Base-by-base conservation (phyloP, 2,888 invertebrate species). In the Drosophila phalerata region DNA sequence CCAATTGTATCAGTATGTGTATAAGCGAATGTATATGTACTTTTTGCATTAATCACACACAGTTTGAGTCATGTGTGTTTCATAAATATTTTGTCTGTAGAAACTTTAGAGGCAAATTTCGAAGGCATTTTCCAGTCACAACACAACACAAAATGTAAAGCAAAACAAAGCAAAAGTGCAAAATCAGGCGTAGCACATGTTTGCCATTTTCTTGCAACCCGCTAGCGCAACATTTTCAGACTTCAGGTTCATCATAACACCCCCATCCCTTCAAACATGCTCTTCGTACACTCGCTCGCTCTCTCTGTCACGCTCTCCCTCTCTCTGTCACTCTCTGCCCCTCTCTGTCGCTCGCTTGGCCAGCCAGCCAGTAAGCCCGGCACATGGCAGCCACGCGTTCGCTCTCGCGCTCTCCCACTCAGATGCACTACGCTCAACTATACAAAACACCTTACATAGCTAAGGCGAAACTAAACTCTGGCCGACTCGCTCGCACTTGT, bases 401-500 rank as follows among this genome's bases (percentile, higher is more conserved):
- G 78, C 84, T 86, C 84, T 86, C 86, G 68, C 86, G 81, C 84
- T 86, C 81, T 84, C 84, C 86, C 84, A 77, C 84, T 84, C 84
- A 79, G 81, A 81, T 84, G 81, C 81, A 84, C 73, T 86, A 73
- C 77, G 73, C 85, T 79, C 86, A 81, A 79, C 85, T 84, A 85
- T 71, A 85, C 87, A 85, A 85, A 69, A 69, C 81, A 76, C 73
- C 81, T 77, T 75, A 85, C 85, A 85, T 87, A 87, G 71, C 81
- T 87, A 87, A 70, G 78, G 80, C 82, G 79, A 75, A 77, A 85
- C 77, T 83, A 85, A 76, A 85, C 73, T 76, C 68, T 81, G 43
- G 85, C 85, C 77, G 77, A 56, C 79, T 76, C 79, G 70, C 74
- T 87, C 66, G 69, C 79, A 76, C 88, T 15, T 22, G 56, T 25